Percentiles rank a stretch among this genome's conserved stretches.
These are phyloP conservation scores for Blastobasis adustella DNA, from an alignment of 2,888 invertebrate species.

Conservation along the genomic window DNA sequence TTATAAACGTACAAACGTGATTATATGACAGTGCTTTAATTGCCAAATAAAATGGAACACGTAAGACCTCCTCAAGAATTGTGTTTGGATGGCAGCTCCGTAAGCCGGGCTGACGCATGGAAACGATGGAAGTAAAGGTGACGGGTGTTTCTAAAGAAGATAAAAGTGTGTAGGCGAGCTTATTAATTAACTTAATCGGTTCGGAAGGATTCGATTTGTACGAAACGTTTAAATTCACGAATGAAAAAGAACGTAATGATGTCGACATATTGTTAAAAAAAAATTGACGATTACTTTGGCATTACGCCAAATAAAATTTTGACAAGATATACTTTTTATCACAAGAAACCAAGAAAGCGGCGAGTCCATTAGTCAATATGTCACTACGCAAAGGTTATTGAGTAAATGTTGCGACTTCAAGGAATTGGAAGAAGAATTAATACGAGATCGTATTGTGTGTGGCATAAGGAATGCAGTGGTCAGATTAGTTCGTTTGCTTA, in stretches of 20 bases:
- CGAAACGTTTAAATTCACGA: background rate
- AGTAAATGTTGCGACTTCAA: constrained; percentile 1
- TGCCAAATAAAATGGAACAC: background rate
- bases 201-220: constrained; percentile 1
- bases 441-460: constrained; percentile 10
- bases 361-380: constrained; percentile 2
- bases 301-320: constrained; percentile 1
- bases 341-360: constrained; percentile 3
- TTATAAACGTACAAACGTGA: too few relatives aligned
- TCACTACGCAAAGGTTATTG: background rate
- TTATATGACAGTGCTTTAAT: too few relatives aligned
- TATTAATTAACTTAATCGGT: constrained; percentile 2
- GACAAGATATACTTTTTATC: constrained; percentile 2
- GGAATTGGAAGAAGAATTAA: constrained; percentile 1
- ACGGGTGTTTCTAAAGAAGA: too few relatives aligned
- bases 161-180: too few relatives aligned
- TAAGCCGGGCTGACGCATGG: too few relatives aligned
- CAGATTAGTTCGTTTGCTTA: constrained; percentile 2
- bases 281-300: constrained; percentile 5
- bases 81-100: too few relatives aligned
- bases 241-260: constrained; percentile 2
- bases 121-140: constrained; percentile 6
- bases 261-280: background rate
- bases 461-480: constrained; percentile 2
- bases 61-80: constrained; percentile 6